Percentiles rank a stretch among this genome's conserved stretches.
These are phyloP conservation scores for Columba guinea DNA, from an alignment of 2,797 vertebrate genomes.

Conservation along the genomic window DNA sequence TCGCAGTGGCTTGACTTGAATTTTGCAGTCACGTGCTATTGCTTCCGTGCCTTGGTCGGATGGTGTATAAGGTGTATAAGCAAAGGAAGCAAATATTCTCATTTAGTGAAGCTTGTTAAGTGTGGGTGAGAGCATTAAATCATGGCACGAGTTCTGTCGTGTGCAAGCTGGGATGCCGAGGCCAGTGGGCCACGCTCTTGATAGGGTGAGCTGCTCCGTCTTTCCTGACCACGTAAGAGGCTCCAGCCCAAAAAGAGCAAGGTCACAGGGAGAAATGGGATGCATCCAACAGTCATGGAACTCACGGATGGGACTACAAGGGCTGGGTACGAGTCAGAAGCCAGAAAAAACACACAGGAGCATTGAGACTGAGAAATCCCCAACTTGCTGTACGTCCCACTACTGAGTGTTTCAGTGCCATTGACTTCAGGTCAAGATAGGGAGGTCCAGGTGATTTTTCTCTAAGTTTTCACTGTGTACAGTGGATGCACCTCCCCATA, in stretches of 20 bases:
- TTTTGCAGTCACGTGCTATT: neutral
- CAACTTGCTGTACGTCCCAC: fast-evolving
- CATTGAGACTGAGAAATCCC: fast-evolving
- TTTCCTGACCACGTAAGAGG: fast-evolving
- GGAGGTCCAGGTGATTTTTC: neutral
- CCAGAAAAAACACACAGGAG: fast-evolving
- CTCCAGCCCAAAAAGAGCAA: neutral
- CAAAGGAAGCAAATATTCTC: neutral
- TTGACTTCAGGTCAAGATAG: neutral
- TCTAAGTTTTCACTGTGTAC: fast-evolving
- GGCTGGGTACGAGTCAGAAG: neutral
- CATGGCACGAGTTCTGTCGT: fast-evolving
- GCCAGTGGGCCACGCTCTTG: fast-evolving
- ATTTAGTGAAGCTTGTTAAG: neutral
- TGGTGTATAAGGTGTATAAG: neutral
- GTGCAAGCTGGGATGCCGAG: neutral
- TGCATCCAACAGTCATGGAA: neutral
- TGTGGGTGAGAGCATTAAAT: neutral
- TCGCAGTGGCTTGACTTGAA: fast-evolving
- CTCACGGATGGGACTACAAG: neutral
- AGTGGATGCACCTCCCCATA: neutral
- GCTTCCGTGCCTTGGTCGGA: neutral
- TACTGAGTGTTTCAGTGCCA: fast-evolving
- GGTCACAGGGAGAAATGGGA: neutral
- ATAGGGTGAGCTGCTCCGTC: fast-evolving